phyloP scores from a whole-genome alignment of 2,797 vertebrate genomes.

The Silurus lanzhouensis region DNA sequence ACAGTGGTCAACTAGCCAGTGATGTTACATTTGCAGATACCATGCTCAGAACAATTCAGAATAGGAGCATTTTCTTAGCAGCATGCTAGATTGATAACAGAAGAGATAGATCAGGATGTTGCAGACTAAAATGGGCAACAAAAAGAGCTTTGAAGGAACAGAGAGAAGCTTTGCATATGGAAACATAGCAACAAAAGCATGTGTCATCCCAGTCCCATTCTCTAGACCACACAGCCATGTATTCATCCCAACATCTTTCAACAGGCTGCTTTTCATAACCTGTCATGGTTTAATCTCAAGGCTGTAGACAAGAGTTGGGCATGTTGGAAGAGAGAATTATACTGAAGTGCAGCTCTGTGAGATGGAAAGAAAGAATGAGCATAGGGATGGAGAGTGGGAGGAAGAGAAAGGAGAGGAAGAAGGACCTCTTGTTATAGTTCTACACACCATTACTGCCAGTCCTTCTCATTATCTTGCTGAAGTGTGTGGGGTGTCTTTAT shows the following conservation, averaged over 20 bases:
- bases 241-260: slow-evolving; percentile 47
- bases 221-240: slow-evolving; percentile 44
- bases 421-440: slow-evolving; percentile 59
- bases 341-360: slow-evolving; percentile 41
- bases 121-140: slow-evolving; percentile 16
- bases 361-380: slow-evolving; percentile 63
- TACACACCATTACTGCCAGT: slow-evolving; percentile 65
- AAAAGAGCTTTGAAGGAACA: slow-evolving; percentile 17
- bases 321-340: slow-evolving; percentile 38
- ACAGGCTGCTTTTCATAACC: slow-evolving; percentile 53
- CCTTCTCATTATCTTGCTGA: slow-evolving; percentile 72
- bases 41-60: slow-evolving; percentile 15
- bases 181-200: slow-evolving; percentile 35
- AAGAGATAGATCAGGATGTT: slow-evolving; percentile 35
- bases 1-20: slow-evolving; percentile 30
- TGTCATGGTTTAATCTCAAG: slow-evolving; percentile 54
- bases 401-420: slow-evolving; percentile 40
- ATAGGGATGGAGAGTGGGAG: slow-evolving; percentile 48
- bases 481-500: slow-evolving; percentile 57
- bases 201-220: slow-evolving; percentile 38
- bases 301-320: slow-evolving; percentile 29
- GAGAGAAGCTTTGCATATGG: slow-evolving; percentile 26
- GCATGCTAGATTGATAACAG: slow-evolving; percentile 20
- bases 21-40: slow-evolving; percentile 26
- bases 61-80: neutral